Evolutionary conservation across 2,888 invertebrate species (phyloP).

Genomic region (Hydraecia micacea): DNA sequence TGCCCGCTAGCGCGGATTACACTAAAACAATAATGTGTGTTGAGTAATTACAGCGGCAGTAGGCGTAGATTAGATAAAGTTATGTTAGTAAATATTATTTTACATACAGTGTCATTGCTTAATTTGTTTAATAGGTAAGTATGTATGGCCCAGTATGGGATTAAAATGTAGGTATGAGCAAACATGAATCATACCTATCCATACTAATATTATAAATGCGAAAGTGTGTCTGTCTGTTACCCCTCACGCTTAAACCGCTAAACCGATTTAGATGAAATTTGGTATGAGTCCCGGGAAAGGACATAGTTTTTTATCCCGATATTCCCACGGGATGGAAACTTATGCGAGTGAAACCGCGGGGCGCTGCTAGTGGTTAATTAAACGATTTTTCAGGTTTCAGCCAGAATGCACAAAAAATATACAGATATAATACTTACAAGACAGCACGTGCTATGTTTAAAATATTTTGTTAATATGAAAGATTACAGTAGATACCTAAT

Average conservation of each 20-base stretch:
- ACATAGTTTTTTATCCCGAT: too few relatives aligned
- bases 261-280: too few relatives aligned
- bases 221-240: too few relatives aligned
- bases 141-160: slow-evolving; percentile 5
- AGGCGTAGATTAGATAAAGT: slow-evolving; percentile 60
- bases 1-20: slow-evolving; percentile 36
- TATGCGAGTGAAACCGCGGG: too few relatives aligned
- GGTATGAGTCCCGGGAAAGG: too few relatives aligned
- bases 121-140: slow-evolving; percentile 20
- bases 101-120: slow-evolving; percentile 20
- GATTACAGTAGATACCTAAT: not conserved
- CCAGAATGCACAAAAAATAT: not conserved
- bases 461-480: not conserved
- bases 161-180: slow-evolving; percentile 25
- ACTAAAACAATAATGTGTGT: slow-evolving; percentile 46
- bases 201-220: too few relatives aligned
- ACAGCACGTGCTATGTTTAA: not conserved
- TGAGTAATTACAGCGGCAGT: slow-evolving; percentile 47
- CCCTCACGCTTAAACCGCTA: too few relatives aligned
- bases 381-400: slow-evolving; percentile 5
- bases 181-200: slow-evolving; percentile 1
- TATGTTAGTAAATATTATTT: slow-evolving; percentile 47
- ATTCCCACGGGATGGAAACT: too few relatives aligned
- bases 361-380: too few relatives aligned
- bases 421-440: too few relatives aligned